phyloP scores from a whole-genome alignment of 2,888 invertebrate genomes.

The Agonopterix heracliana region DNA sequence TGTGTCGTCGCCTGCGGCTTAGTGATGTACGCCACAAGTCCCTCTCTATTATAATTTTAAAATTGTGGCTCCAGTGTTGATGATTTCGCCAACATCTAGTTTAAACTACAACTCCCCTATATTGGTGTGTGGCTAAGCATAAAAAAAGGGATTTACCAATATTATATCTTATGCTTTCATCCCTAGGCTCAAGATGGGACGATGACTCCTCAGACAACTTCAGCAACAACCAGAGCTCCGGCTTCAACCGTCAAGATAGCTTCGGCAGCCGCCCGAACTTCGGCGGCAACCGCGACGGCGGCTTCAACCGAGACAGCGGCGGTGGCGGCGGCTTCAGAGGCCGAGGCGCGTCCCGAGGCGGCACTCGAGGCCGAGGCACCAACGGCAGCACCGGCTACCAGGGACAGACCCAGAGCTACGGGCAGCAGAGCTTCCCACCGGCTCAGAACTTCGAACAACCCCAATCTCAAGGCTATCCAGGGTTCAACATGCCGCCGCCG shows the following conservation, averaged over 20 bases:
- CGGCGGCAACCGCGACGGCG: constrained; percentile 13
- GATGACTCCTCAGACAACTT: constrained; percentile 25
- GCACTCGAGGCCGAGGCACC: constrained; percentile 10
- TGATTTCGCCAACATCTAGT: too few relatives aligned
- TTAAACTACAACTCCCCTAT: too few relatives aligned
- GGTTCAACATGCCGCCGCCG: constrained; percentile 27
- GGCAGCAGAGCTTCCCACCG: constrained; percentile 12
- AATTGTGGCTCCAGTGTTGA: too few relatives aligned
- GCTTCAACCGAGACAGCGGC: constrained; percentile 15
- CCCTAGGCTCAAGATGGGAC: constrained; percentile 34
- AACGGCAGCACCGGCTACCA: neutral
- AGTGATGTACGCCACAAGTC: too few relatives aligned
- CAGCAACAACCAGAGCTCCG: constrained; percentile 1
- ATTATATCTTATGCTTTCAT: neutral
- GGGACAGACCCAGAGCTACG: constrained; percentile 7
- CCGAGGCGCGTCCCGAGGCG: constrained; percentile 30
- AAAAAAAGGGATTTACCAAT: neutral
- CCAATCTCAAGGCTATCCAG: constrained; percentile 9
- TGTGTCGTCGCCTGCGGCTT: too few relatives aligned
- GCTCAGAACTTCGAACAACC: constrained; percentile 14
- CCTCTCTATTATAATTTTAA: too few relatives aligned
- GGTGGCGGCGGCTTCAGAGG: constrained; percentile 43
- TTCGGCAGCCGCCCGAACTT: constrained; percentile 16
- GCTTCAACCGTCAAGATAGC: neutral
- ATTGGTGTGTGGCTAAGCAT: too few relatives aligned